Evolutionary conservation across 1,140 invertebrate species (phyloP).

Genomic region (Dendrolimus punctatus): DNA sequence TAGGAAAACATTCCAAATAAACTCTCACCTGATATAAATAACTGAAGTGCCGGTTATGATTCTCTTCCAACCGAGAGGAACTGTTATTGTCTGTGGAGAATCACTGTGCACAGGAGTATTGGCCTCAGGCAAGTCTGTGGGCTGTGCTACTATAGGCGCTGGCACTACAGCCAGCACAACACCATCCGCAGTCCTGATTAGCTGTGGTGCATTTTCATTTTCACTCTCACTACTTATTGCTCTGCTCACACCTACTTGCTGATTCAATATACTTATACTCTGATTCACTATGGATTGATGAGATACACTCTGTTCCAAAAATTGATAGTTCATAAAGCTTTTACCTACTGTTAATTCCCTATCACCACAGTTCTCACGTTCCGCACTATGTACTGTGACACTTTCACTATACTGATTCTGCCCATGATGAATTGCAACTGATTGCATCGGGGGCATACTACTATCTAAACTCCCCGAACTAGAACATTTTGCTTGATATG

Average conservation of each 20-base stretch:
- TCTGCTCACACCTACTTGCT: constrained; percentile 61
- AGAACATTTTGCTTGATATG: constrained; percentile 45
- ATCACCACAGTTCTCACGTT: constrained; percentile 45
- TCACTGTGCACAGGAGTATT: constrained; percentile 45
- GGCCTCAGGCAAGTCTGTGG: constrained; percentile 24
- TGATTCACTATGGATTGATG: constrained; percentile 70
- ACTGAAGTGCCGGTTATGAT: constrained; percentile 61
- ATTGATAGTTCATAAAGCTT: constrained; percentile 66
- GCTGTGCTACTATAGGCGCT: constrained; percentile 32
- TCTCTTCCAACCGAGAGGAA: constrained; percentile 67
- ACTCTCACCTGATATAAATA: constrained; percentile 62
- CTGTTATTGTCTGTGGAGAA: constrained; percentile 52
- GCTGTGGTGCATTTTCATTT: constrained; percentile 38
- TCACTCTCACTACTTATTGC: constrained; percentile 46
- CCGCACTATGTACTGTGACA: constrained; percentile 43
- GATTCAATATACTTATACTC: constrained; percentile 69
- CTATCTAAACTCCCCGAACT: constrained; percentile 29
- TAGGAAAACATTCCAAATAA: background rate
- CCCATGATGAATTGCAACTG: constrained; percentile 29
- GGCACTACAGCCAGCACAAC: constrained; percentile 64
- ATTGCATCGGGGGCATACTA: constrained; percentile 42
- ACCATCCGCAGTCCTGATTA: constrained; percentile 62
- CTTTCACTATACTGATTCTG: constrained; percentile 47
- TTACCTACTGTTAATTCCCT: constrained; percentile 47
- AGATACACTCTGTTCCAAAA: constrained; percentile 67